Conservation (phyloP, 2,113 vertebrate genomes). For the Bubo scandiacus region DNA sequence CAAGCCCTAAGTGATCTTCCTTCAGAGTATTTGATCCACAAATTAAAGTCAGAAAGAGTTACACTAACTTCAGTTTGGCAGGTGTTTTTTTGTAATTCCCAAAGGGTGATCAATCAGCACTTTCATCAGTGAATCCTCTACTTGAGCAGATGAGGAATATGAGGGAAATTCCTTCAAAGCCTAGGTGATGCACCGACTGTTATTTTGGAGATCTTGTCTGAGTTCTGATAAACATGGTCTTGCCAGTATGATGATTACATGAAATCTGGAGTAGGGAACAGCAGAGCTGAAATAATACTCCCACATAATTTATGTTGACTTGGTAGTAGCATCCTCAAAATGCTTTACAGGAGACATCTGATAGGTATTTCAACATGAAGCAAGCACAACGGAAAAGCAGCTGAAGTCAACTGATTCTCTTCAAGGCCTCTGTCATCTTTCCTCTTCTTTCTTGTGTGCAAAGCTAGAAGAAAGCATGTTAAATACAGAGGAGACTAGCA, state of each 20-base stretch:
- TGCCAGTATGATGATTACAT: neutral
- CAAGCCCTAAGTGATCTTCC: neutral
- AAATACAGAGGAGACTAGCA: neutral
- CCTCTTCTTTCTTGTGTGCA: neutral
- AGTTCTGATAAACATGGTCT: neutral
- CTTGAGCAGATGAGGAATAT: neutral
- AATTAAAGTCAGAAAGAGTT: neutral
- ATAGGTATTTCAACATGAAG: neutral
- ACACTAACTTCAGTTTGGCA: neutral
- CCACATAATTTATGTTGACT: neutral
- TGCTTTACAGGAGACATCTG: neutral
- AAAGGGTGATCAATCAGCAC: neutral
- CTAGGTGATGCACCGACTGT: neutral
- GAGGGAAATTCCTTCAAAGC: neutral
- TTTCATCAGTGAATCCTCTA: neutral
- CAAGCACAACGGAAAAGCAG: neutral
- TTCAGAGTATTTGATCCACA: neutral
- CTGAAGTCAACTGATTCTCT: neutral
- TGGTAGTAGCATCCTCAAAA: neutral
- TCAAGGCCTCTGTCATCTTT: neutral
- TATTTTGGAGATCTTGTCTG: neutral
- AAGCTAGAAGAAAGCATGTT: accelerated
- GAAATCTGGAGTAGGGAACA: neutral
- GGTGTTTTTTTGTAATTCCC: neutral
- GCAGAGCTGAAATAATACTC: neutral